Evolutionary conservation across 2,113 vertebrate species (phyloP).

Genomic region (Forbesichthys papilliferus): DNA sequence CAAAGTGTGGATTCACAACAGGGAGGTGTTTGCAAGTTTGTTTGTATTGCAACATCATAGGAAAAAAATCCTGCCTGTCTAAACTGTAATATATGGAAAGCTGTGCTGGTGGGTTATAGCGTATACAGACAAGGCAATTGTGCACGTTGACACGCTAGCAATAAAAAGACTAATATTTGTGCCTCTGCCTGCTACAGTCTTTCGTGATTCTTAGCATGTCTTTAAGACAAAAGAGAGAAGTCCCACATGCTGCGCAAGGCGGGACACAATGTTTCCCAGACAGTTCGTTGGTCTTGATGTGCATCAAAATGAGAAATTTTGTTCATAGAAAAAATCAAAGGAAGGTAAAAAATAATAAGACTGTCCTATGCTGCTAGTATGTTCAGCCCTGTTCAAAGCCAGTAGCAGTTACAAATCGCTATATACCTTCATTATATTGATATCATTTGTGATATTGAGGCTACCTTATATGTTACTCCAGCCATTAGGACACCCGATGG

Average conservation of each 20-base stretch:
- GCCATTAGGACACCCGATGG: neutral
- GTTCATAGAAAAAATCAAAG: too few relatives aligned
- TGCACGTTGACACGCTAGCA: conserved; percentile 22
- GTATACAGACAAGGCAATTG: conserved; percentile 19
- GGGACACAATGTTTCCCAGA: conserved; percentile 29
- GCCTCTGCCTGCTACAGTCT: conserved; percentile 12
- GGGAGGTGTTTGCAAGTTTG: conserved; percentile 35
- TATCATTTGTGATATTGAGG: too few relatives aligned
- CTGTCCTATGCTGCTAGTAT: too few relatives aligned
- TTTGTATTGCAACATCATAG: conserved; percentile 50
- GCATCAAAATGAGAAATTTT: neutral
- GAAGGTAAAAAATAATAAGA: too few relatives aligned
- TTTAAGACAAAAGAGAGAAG: conserved; percentile 32
- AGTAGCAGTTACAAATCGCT: too few relatives aligned
- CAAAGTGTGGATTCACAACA: conserved; percentile 44
- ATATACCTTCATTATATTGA: too few relatives aligned
- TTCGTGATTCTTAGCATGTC: conserved; percentile 24
- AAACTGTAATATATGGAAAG: conserved; percentile 43
- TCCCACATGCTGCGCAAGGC: conserved; percentile 37
- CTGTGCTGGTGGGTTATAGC: neutral
- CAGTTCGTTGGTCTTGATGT: conserved; percentile 22
- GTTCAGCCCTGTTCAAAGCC: too few relatives aligned
- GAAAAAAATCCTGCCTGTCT: conserved; percentile 31
- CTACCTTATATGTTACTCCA: neutral
- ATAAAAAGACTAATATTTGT: conserved; percentile 38